Evolutionary conservation across 2,113 vertebrate species (phyloP).

Genomic region (Acanthochromis polyacanthus): DNA sequence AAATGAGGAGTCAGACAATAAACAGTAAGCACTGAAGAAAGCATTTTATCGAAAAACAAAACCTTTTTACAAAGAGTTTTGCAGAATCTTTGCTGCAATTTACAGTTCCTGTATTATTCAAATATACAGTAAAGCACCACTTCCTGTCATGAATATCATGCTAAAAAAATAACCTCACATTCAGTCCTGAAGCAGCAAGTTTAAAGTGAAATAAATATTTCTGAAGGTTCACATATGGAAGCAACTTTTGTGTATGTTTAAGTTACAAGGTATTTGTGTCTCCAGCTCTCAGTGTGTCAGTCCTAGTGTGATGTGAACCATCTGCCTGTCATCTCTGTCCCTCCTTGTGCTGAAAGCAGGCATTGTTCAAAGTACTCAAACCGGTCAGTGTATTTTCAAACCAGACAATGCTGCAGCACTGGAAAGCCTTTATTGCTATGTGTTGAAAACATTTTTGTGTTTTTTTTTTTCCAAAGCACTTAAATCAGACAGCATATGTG

Average conservation of each 20-base stretch:
- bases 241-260: slow-evolving; percentile 32
- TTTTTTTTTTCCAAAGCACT: slow-evolving; percentile 26
- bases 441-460: slow-evolving; percentile 36
- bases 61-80: background rate
- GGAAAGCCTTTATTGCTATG: slow-evolving; percentile 29
- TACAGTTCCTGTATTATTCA: background rate
- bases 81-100: background rate
- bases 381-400: slow-evolving; percentile 45
- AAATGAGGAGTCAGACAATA: background rate
- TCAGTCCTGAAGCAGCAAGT: background rate
- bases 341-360: slow-evolving; percentile 55
- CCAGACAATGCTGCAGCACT: slow-evolving; percentile 41
- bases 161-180: background rate
- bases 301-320: slow-evolving; percentile 50
- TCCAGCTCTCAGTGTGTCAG: slow-evolving; percentile 17
- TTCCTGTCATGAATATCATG: background rate
- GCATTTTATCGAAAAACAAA: background rate
- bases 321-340: slow-evolving; percentile 66
- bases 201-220: slow-evolving; percentile 13
- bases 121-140: background rate
- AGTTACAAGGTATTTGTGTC: slow-evolving; percentile 31
- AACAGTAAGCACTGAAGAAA: slow-evolving; percentile 7
- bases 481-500: slow-evolving; percentile 54
- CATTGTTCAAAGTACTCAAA: slow-evolving; percentile 62
- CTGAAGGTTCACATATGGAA: slow-evolving; percentile 16